Evolutionary conservation across 2,797 vertebrate genomes (phyloP), one percentile per base, ranked within the genome.

Genomic region (Cynodonichthys magdalenae): DNA sequence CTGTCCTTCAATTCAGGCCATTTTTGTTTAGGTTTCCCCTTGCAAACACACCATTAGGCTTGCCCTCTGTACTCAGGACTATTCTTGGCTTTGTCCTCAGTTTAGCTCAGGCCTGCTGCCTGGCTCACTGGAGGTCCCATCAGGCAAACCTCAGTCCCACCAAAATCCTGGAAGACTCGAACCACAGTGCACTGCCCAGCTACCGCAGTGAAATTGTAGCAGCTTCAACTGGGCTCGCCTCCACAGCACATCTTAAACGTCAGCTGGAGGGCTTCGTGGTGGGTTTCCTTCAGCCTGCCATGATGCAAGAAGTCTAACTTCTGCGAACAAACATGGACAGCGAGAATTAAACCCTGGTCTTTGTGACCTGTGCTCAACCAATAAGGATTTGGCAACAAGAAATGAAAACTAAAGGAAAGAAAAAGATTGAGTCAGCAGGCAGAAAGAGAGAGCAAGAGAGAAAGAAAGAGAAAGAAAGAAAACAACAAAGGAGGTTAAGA

Each of bases 401-500:
- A 70, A 75, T 78, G 62, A 83, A 82, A 77, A 76, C 59, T 66
- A 55, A 67, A 62, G 53, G 47, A 75, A 74, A 68, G 59, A 74
- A 69, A 76, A 67, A 69, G 61, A 69, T 58, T 62, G 20, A 71
- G 75, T 58, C 34, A 49, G 58, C 61, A 63, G 71, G 18, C 15
- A 19, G 17, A 46, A 7, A 46, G 24, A 24, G 42, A 44, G 42
- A 44, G 31, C 31, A 6, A 39, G 36, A 39, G 36, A 18, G 44
- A 36, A 75, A 81, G 74, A 71, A 59, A 65, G 67, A 31, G 78
- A 79, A 72, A 70, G 62, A 79, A 81, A 78, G 75, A 87, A 88
- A 90, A 86, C 84, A 90, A 90, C 77, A 86, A 90, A 92, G 90
- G 87, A 92, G 87, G 82, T 85, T 60, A 66, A 89, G 89, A 94